Conservation (phyloP, 2,888 invertebrate genomes). For the Thera britannica region DNA sequence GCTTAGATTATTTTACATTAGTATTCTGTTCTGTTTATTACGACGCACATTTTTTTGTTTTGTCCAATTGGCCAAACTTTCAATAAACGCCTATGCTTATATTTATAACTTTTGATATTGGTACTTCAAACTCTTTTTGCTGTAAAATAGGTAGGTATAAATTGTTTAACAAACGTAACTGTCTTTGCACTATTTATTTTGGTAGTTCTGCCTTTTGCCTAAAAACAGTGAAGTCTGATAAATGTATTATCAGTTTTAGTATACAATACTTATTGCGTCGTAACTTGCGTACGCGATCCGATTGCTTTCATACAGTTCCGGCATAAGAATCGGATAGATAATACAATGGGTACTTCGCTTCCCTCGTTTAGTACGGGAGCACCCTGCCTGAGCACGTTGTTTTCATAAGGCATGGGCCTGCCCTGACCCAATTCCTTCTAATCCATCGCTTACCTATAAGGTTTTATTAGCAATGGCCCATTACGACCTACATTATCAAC, state of each 20-base stretch:
- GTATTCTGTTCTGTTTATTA: neutral
- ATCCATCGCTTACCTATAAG: constrained; percentile 85
- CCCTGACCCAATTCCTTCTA: constrained; percentile 82
- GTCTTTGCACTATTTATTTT: too few relatives aligned
- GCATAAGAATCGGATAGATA: constrained; percentile 58
- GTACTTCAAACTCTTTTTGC: too few relatives aligned
- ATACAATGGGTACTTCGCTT: constrained; percentile 56
- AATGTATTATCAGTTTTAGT: constrained; percentile 40
- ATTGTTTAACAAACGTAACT: too few relatives aligned
- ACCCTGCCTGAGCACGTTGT: constrained; percentile 67
- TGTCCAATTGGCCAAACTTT: neutral
- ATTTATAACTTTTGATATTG: too few relatives aligned
- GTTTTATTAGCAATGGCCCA: constrained; percentile 84
- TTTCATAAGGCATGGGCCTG: constrained; percentile 77
- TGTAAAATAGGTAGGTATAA: too few relatives aligned
- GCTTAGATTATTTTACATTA: neutral
- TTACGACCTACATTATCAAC: constrained; percentile 85
- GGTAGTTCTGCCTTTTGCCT: constrained; percentile 12
- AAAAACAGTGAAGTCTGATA: constrained; percentile 33
- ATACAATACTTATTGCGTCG: constrained; percentile 39
- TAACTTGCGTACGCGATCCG: constrained; percentile 44
- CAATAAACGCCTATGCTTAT: neutral
- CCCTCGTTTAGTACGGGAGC: constrained; percentile 57
- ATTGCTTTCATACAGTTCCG: constrained; percentile 48
- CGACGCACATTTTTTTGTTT: neutral